Evolutionary conservation across 2,113 vertebrate species (phyloP).

Genomic region (Jaculus jaculus): DNA sequence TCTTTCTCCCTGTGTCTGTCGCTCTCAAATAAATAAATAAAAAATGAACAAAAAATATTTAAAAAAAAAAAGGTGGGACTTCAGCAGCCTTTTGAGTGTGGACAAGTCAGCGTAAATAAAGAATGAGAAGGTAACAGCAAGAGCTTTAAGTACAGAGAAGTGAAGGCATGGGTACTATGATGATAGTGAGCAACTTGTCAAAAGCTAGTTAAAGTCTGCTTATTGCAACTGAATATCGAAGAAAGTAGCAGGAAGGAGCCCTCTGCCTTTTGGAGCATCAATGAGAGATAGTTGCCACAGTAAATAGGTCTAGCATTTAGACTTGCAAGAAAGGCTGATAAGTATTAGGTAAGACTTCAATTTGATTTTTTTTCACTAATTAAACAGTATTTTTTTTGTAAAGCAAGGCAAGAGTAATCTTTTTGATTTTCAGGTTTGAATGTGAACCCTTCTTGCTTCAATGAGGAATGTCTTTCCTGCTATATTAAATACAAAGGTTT

Average conservation of each 20-base stretch:
- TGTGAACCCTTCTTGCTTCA: conserved; percentile 92
- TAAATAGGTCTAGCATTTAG: conserved; percentile 93
- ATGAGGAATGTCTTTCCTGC: conserved; percentile 94
- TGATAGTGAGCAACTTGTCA: conserved; percentile 94
- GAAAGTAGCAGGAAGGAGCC: conserved; percentile 95
- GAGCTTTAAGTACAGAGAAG: conserved; percentile 93
- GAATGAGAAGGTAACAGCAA: conserved; percentile 95
- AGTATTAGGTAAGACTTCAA: conserved; percentile 93
- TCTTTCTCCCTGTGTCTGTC: too few species aligned
- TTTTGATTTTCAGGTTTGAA: conserved; percentile 98
- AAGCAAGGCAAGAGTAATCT: conserved; percentile 97
- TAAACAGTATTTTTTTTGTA: conserved; percentile 87
- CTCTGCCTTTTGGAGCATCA: conserved; percentile 94
- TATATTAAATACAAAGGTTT: conserved; percentile 92
- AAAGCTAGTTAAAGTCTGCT: conserved; percentile 94
- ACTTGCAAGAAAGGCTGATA: conserved; percentile 95
- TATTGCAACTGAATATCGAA: conserved; percentile 93
- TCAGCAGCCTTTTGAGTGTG: conserved; percentile 94
- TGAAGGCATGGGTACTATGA: conserved; percentile 93
- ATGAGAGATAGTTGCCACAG: conserved; percentile 94
- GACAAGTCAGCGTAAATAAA: conserved; percentile 97
- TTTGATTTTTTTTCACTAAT: conserved; percentile 91
- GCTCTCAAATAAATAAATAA: too few species aligned
- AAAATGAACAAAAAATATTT: too few species aligned
- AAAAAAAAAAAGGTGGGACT: conserved; percentile 98